Percentiles rank a stretch among this genome's conserved stretches.
These are phyloP conservation scores for Strix uralensis DNA, from an alignment of 2,113 vertebrate species.

Conservation along the genomic window DNA sequence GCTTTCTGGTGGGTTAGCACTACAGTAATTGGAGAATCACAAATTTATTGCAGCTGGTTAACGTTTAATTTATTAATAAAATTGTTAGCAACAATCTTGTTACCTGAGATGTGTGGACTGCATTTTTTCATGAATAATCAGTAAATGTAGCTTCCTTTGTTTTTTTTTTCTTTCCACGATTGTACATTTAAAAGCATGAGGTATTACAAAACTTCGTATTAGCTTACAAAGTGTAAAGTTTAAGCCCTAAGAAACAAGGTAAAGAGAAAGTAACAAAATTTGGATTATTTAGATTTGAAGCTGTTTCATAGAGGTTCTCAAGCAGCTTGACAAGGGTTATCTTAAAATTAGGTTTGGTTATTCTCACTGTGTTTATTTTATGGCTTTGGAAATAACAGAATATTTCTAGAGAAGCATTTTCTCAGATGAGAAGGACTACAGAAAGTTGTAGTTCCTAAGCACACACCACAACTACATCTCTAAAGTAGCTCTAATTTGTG, in stretches of 20 bases:
- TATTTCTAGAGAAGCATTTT: not conserved
- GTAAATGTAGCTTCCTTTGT: not conserved
- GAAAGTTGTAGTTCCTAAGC: not conserved
- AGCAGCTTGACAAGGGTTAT: not conserved
- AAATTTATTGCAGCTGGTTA: not conserved
- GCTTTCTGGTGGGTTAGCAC: not conserved
- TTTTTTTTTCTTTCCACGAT: not conserved
- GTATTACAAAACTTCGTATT: not conserved
- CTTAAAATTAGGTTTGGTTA: not conserved
- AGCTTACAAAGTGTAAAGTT: not conserved
- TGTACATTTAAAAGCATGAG: not conserved
- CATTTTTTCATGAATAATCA: not conserved
- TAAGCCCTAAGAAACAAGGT: not conserved
- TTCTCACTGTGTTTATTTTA: not conserved
- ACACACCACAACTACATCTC: not conserved
- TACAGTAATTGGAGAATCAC: not conserved
- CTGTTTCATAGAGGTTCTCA: not conserved
- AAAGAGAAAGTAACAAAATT: not conserved
- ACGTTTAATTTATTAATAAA: not conserved
- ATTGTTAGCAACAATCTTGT: not conserved
- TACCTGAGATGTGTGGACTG: not conserved
- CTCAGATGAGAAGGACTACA: not conserved
- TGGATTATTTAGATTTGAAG: not conserved
- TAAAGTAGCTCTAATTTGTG: not conserved
- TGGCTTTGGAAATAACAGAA: not conserved